Evolutionary conservation across 1,140 invertebrate genomes (phyloP).

Genomic region (Helicoverpa armigera): DNA sequence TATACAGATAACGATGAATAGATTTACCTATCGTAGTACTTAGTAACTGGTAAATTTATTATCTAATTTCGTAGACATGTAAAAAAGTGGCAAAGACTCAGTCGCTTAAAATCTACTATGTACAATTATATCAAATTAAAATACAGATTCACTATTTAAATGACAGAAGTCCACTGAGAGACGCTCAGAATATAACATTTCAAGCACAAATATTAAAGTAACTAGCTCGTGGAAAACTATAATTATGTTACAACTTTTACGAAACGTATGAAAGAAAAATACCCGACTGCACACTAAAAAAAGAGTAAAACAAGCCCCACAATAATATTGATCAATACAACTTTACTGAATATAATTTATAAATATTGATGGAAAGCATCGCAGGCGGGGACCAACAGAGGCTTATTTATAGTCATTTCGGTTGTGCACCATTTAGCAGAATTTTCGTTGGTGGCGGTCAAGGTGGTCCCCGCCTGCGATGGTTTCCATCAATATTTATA

Average conservation of each 20-base stretch:
- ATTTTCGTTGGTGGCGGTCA: too few relatives aligned
- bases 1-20: constrained; percentile 72
- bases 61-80: constrained; percentile 77
- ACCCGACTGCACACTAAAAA: too few relatives aligned
- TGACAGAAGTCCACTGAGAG: constrained; percentile 55
- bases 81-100: constrained; percentile 85
- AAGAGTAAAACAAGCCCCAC: too few relatives aligned
- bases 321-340: too few relatives aligned
- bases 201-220: neutral
- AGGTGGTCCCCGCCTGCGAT: too few relatives aligned
- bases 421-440: too few relatives aligned
- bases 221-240: constrained; percentile 1
- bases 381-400: too few relatives aligned
- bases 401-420: too few relatives aligned
- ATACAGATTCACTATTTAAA: constrained; percentile 44
- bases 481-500: too few relatives aligned
- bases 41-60: constrained; percentile 55
- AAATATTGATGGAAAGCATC: too few relatives aligned
- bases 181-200: constrained; percentile 60
- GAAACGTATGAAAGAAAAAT: constrained; percentile 4
- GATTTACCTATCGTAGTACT: constrained; percentile 59
- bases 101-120: constrained; percentile 81
- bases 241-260: neutral
- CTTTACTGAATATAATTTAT: too few relatives aligned
- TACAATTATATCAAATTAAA: constrained; percentile 60